phyloP scores from a whole-genome alignment of 2,113 vertebrate species.

The Pedionomus torquatus region DNA sequence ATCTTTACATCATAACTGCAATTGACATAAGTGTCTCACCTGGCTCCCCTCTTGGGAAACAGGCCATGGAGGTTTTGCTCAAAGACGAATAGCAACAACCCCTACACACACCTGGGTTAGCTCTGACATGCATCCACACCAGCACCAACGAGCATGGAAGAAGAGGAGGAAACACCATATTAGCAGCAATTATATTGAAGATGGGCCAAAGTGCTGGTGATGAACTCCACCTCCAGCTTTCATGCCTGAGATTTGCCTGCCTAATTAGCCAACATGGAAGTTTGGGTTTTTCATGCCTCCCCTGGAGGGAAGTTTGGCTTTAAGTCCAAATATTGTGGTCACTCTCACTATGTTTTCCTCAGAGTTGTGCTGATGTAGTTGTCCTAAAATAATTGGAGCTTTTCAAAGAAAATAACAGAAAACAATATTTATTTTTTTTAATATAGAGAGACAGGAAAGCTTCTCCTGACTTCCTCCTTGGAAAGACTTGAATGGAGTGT shows the following conservation, averaged over 20 bases:
- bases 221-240: neutral
- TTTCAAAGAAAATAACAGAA: neutral
- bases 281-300: neutral
- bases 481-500: neutral
- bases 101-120: neutral
- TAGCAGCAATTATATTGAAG: neutral
- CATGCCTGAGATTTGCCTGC: constrained; percentile 31
- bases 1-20: neutral
- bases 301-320: constrained; percentile 4
- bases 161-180: neutral
- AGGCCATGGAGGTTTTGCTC: neutral
- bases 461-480: neutral
- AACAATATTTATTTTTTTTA: no score
- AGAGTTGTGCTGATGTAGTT: neutral
- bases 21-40: fast-evolving
- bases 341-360: neutral
- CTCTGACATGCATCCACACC: neutral
- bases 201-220: neutral
- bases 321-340: constrained; percentile 23
- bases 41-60: neutral
- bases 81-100: neutral
- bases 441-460: neutral
- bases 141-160: neutral
- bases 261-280: constrained; percentile 24
- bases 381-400: neutral